Evolutionary conservation across 2,797 vertebrate species (phyloP).

Genomic region (Tamandua tetradactyla): DNA sequence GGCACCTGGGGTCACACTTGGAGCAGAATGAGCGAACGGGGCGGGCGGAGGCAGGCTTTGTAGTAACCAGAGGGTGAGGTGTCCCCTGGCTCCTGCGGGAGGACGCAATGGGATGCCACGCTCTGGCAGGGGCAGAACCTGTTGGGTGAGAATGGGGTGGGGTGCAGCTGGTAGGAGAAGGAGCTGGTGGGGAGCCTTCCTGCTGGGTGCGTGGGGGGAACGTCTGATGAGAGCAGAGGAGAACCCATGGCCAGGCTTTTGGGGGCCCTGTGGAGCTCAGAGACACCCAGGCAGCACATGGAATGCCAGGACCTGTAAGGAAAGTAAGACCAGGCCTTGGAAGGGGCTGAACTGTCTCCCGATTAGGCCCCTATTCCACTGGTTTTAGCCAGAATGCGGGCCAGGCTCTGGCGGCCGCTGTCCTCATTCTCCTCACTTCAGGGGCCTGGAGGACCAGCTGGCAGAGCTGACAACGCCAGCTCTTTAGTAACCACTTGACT

Average conservation of each 20-base stretch:
- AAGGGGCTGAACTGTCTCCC: fast-evolving
- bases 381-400: neutral
- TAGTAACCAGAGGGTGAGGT: neutral
- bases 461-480: fast-evolving
- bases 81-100: neutral
- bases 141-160: too few species aligned
- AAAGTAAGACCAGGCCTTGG: fast-evolving
- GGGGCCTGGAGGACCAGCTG: neutral
- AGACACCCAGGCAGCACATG: neutral
- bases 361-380: neutral
- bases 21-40: too few species aligned
- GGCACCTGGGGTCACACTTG: too few species aligned
- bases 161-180: neutral
- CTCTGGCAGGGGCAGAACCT: too few species aligned
- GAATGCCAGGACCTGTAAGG: neutral
- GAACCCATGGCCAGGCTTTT: neutral
- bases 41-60: neutral
- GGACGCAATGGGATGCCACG: too few species aligned
- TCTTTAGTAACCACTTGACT: neutral
- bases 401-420: fast-evolving
- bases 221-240: too few species aligned
- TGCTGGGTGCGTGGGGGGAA: too few species aligned
- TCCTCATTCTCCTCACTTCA: fast-evolving
- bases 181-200: too few species aligned
- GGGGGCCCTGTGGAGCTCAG: neutral